A percentile compares a stretch with the other conserved stretches of the same genome.
Evolutionary conservation across 2,888 invertebrate species (phyloP).

Genomic region (Thymelicus lineola): DNA sequence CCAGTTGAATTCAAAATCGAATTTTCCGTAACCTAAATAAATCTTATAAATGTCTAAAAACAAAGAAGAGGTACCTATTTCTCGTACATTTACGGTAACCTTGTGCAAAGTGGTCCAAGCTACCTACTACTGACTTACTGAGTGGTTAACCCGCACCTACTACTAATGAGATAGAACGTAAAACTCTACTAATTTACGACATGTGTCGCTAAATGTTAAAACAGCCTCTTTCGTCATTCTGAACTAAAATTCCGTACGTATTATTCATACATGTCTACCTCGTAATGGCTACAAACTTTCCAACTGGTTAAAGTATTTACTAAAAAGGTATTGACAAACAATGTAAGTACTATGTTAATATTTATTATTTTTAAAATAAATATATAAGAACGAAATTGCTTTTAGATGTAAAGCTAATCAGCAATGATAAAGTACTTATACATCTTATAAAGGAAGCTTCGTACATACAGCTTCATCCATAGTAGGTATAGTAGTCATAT

Average conservation of each 20-base stretch:
- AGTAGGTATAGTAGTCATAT: neutral
- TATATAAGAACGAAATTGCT: neutral
- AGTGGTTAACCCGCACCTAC: constrained; percentile 62
- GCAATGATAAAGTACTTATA: too few relatives aligned
- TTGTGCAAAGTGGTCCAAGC: constrained; percentile 49
- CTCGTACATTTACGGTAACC: constrained; percentile 38
- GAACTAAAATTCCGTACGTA: constrained; percentile 57
- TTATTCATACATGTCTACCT: constrained; percentile 41
- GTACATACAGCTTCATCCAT: too few relatives aligned
- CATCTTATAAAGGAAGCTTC: too few relatives aligned
- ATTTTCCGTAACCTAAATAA: too few relatives aligned
- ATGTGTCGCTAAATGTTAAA: constrained; percentile 73
- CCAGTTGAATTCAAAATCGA: neutral
- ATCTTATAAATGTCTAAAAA: neutral
- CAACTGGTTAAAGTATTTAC: constrained; percentile 39
- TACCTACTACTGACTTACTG: constrained; percentile 37
- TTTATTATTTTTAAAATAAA: constrained; percentile 18
- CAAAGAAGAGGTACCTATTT: neutral
- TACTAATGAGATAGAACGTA: constrained; percentile 67
- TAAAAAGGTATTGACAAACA: constrained; percentile 41
- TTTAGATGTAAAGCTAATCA: too few relatives aligned
- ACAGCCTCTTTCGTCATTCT: constrained; percentile 65
- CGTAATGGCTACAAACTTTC: constrained; percentile 46
- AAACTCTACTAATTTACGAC: constrained; percentile 69
- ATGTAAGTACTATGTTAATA: neutral